Base-by-base conservation (phyloP, 2,888 invertebrate genomes). In the Caenorhabditis wallacei region DNA sequence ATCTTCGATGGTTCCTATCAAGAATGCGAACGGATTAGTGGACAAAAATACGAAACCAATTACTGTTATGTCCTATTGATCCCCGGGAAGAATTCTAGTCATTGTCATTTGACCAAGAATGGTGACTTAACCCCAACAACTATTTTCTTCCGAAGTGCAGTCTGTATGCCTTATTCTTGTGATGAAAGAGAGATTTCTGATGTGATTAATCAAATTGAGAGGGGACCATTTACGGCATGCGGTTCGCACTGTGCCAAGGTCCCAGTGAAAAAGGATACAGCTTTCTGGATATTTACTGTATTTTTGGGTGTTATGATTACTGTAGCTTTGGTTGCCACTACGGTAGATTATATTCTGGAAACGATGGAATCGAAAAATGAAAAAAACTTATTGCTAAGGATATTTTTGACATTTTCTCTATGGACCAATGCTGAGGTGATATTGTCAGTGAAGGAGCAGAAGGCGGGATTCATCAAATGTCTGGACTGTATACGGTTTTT, bases 401-500 rank as follows among this genome's bases (percentile, higher is more conserved):
- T 71, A 13, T 24, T 85, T 0, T 30, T 76, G 7, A 24, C 80
- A n/a, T 85, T 85, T 26, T 85, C 85, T 0, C 26, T 85, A 7
- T 85, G 84, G 76, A 76, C 82, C 0, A 85, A 85, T 37, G 82
- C 81, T 2, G 70, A 54, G 3, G 20, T 51, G 5, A 51, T 85
- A 13, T 48, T 84, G 18, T 80, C 84, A 0, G 82, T 81, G 7
- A 76, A 69, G 40, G 68, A 81, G 24, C 82, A 76, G 5, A 79
- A 83, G 48, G 56, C 66, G 3, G 88, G 86, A 35, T 82, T 86
- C 48, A 88, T 89, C 51, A 78, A 81, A 16, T 86, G 79, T 10
- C 51, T 89, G 26, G 84, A 88, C 48, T 88, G 88, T 48, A 88
- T 89, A 13, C 80, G 89, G n/a, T 80, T 85, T 63, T 57, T 89